Evolutionary conservation across 2,113 vertebrate species (phyloP).

Genomic region (Epinephelus cyanopodus): DNA sequence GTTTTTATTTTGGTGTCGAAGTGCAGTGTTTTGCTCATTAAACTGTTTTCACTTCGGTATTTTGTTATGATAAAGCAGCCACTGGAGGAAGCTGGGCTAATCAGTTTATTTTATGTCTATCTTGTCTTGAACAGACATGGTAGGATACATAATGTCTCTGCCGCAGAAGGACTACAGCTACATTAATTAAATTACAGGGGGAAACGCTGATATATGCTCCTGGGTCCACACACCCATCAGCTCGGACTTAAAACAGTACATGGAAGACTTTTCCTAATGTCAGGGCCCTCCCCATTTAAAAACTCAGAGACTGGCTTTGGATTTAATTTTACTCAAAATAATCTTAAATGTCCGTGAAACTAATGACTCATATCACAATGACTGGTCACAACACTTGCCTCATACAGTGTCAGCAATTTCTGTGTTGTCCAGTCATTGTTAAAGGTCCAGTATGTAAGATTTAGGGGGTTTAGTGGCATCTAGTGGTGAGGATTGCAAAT

Average conservation of each 20-base stretch:
- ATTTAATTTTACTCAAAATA: not conserved
- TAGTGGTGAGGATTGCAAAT: too few species aligned
- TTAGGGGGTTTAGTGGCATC: too few species aligned
- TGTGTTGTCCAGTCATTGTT: too few species aligned
- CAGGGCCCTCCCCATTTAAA: not conserved
- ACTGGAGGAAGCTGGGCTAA: not conserved
- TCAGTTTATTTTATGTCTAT: not conserved
- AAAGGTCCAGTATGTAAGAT: too few species aligned
- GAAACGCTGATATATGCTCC: not conserved
- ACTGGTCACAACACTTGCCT: not conserved
- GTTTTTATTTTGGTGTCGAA: not conserved
- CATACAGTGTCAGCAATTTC: too few species aligned
- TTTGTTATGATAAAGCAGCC: not conserved
- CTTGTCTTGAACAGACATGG: not conserved
- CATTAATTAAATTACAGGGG: slow-evolving; percentile 39
- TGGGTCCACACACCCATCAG: not conserved
- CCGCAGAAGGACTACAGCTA: slow-evolving; percentile 17
- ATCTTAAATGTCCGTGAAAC: not conserved
- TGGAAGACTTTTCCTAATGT: not conserved
- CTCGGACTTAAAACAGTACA: not conserved
- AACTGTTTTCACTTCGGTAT: not conserved
- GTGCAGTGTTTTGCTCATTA: not conserved
- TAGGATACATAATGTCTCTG: not conserved
- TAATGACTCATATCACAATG: not conserved
- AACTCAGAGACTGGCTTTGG: not conserved